Percentiles rank a stretch among this genome's conserved stretches.
These are phyloP conservation scores for Sus cebifrons DNA, from an alignment of 2,797 vertebrate genomes.

Conservation along the genomic window DNA sequence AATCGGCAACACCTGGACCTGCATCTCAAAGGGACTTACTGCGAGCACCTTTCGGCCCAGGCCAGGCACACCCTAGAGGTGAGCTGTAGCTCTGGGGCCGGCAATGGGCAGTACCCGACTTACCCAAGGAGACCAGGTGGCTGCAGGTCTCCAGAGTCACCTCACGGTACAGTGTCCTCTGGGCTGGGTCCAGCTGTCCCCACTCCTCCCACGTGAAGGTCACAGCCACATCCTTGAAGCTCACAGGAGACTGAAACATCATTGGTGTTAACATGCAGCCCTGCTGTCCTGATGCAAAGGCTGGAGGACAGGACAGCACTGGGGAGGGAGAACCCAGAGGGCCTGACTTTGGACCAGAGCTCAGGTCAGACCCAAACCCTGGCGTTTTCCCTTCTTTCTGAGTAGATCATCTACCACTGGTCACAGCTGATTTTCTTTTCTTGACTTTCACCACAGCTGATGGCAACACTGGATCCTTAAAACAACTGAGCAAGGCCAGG, in stretches of 20 bases:
- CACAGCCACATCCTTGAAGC: constrained; percentile 65
- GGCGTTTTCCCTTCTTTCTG: background rate
- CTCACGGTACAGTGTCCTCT: constrained; percentile 57
- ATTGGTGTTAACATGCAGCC: background rate
- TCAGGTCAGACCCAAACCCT: background rate
- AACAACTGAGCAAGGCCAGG: no score
- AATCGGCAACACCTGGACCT: background rate
- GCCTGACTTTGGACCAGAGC: background rate
- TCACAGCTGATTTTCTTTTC: no score
- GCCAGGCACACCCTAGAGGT: background rate
- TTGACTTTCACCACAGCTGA: no score
- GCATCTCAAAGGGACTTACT: background rate
- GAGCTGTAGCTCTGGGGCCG: background rate
- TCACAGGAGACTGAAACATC: constrained; percentile 36
- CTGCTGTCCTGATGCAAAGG: background rate
- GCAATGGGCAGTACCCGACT: background rate
- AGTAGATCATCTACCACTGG: background rate
- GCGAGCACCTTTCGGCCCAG: background rate
- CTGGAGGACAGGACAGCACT: no score
- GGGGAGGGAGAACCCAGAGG: no score
- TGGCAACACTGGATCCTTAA: no score
- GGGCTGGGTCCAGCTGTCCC: background rate
- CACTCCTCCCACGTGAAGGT: constrained; percentile 77
- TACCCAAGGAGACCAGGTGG: constrained; percentile 74
- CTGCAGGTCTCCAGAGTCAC: constrained; percentile 71